Percentiles rank a stretch among this genome's conserved stretches.
These are phyloP conservation scores for Sphaerophoria rueppellii DNA, from an alignment of 2,888 invertebrate species.

Conservation along the genomic window DNA sequence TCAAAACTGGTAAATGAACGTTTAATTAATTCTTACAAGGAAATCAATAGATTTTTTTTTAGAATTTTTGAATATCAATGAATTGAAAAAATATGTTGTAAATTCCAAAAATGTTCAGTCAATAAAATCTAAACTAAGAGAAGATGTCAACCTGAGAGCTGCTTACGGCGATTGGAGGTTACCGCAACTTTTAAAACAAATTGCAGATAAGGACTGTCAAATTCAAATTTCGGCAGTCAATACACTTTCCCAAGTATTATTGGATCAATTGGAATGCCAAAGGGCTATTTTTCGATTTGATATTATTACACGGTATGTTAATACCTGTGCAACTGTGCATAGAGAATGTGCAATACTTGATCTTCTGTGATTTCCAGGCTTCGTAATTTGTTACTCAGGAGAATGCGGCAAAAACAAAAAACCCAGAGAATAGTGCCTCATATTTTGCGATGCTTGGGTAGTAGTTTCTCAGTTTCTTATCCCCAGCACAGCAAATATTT, in stretches of 20 bases:
- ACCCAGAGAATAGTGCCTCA: slow-evolving; percentile 29
- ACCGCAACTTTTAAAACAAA: slow-evolving; percentile 77
- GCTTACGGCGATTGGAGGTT: slow-evolving; percentile 78
- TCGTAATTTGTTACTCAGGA: slow-evolving; percentile 49
- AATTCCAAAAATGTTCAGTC: slow-evolving; percentile 15
- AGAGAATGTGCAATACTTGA: too few species aligned
- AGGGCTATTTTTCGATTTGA: slow-evolving; percentile 77
- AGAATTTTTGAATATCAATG: slow-evolving; percentile 28
- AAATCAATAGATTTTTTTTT: slow-evolving; percentile 21
- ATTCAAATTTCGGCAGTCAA: slow-evolving; percentile 77
- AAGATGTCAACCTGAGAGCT: slow-evolving; percentile 75
- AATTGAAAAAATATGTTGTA: background rate
- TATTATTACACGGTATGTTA: slow-evolving; percentile 77
- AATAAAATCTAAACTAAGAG: slow-evolving; percentile 18
- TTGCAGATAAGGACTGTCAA: slow-evolving; percentile 75
- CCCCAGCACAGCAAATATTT: too few species aligned
- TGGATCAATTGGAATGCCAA: slow-evolving; percentile 77
- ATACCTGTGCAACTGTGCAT: too few species aligned
- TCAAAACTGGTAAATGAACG: background rate
- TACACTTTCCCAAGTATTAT: slow-evolving; percentile 77
- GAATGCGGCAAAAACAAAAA: slow-evolving; percentile 30
- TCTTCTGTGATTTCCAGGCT: slow-evolving; percentile 25
- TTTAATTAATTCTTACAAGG: slow-evolving; percentile 40
- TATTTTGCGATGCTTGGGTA: slow-evolving; percentile 47
- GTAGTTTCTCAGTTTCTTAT: background rate